Percentiles rank a stretch among this genome's conserved stretches.
Evolutionary conservation across 2,888 invertebrate species (phyloP).

Genomic region (Hyposoter dolosus): DNA sequence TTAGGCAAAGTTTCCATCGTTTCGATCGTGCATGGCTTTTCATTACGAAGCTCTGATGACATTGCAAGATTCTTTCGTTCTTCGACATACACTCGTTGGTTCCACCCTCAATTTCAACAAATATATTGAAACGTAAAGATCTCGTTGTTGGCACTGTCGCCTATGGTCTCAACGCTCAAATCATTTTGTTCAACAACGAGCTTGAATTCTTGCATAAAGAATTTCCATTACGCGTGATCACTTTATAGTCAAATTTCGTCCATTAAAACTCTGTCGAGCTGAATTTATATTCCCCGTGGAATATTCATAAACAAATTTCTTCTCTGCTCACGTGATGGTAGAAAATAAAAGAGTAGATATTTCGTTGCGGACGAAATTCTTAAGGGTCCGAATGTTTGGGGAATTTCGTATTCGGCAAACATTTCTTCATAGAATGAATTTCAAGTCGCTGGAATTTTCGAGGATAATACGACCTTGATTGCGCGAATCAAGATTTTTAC

Average conservation of each 20-base stretch:
- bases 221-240: background rate
- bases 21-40: slow-evolving; percentile 23
- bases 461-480: background rate
- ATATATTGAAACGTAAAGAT: slow-evolving; percentile 38
- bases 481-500: background rate
- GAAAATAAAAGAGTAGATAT: background rate
- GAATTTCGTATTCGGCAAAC: too few relatives aligned
- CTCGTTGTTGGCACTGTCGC: slow-evolving; percentile 55
- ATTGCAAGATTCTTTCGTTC: slow-evolving; percentile 44
- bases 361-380: background rate
- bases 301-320: slow-evolving; percentile 17
- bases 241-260: background rate
- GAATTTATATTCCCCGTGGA: slow-evolving; percentile 23
- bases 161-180: slow-evolving; percentile 8
- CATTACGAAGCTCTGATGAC: slow-evolving; percentile 43
- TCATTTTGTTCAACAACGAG: slow-evolving; percentile 7
- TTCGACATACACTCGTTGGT: slow-evolving; percentile 31
- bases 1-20: slow-evolving; percentile 41
- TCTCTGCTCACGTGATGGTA: background rate
- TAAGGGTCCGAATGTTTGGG: background rate
- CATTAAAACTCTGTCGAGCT: background rate
- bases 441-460: background rate
- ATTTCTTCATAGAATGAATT: too few relatives aligned
- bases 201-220: background rate
- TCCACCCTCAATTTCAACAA: slow-evolving; percentile 41